Evolutionary conservation across 2,113 vertebrate species (phyloP).

Genomic region (Chaenocephalus aceratus): DNA sequence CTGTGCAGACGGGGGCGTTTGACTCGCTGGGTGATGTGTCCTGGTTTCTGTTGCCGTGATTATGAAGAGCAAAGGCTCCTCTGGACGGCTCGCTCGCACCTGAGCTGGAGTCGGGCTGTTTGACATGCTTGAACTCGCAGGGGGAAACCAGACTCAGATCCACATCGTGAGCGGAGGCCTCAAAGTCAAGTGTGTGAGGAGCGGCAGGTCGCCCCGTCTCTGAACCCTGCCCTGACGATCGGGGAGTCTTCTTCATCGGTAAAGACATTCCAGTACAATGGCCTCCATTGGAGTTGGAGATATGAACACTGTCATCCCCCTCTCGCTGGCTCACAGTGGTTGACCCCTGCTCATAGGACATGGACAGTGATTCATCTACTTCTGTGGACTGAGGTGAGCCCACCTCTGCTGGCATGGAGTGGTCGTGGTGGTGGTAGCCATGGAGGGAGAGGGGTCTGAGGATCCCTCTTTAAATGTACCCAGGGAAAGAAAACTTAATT

Average conservation of each 20-base stretch:
- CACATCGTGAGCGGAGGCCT: slow-evolving; percentile 88
- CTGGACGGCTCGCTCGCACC: slow-evolving; percentile 86
- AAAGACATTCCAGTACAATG: slow-evolving; percentile 83
- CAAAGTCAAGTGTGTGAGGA: slow-evolving; percentile 63
- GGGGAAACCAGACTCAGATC: slow-evolving; percentile 96
- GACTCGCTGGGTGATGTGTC: slow-evolving; percentile 90
- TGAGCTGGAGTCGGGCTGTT: slow-evolving; percentile 74
- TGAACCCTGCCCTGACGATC: slow-evolving; percentile 68
- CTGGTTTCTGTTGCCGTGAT: slow-evolving; percentile 58
- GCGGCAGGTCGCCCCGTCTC: slow-evolving; percentile 72
- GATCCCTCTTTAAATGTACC: slow-evolving; percentile 86
- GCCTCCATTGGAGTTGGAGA: slow-evolving; percentile 70
- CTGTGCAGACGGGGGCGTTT: slow-evolving; percentile 80
- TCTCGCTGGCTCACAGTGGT: slow-evolving; percentile 82
- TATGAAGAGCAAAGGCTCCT: slow-evolving; percentile 77
- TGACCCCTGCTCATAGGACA: slow-evolving; percentile 93
- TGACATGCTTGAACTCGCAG: slow-evolving; percentile 95
- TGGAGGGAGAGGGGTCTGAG: slow-evolving; percentile 87
- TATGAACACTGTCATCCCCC: slow-evolving; percentile 63
- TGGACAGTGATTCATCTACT: slow-evolving; percentile 94
- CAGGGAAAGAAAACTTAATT: slow-evolving; percentile 86
- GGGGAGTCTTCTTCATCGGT: slow-evolving; percentile 84
- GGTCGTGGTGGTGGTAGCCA: slow-evolving; percentile 77
- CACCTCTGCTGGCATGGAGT: slow-evolving; percentile 93
- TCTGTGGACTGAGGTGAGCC: slow-evolving; percentile 98